Evolutionary conservation across 2,797 vertebrate species (phyloP), one percentile per base, ranked within the genome.

Genomic region (Onychomys leucogaster): DNA sequence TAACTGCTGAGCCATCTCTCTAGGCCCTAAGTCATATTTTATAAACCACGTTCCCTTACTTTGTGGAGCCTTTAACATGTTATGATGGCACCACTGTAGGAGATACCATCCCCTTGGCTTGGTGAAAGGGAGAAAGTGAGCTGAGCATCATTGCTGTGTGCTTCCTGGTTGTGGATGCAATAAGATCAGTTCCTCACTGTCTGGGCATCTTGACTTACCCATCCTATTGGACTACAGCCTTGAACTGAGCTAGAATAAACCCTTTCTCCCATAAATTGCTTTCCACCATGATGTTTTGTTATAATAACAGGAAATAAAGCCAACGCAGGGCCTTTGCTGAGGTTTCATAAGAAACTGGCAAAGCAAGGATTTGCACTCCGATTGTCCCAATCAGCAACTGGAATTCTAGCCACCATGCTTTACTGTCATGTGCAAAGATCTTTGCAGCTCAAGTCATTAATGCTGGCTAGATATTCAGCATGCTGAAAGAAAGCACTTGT

Each of bases 311-410:
- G 65, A 90, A 96, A 75, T 46, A 82, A 93, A 81, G 57, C n/a
- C 37, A 69, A 76, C 5, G 76, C 14, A 10, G 5, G 16, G 52
- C 46, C 37, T 95, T 90, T 4, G 23, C 71, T 87, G 76, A 87
- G 63, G 63, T 23, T 59, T 90, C 49, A 75, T 25, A 19, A 29
- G 13, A 89, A 87, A 84, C 6, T 52, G 52, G 19, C n/a, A 92
- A 55, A 84, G n/a, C 27, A 95, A 89, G 10, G 37, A 88, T 75
- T 25, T 93, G 69, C 91, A 73, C 46, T 87, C 69, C 46, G 23
- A 2, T 6, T 88, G 19, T 75, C n/a, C 91, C 21, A 87, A 57
- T 97, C 73, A 90, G 25, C 90, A 90, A 34, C 9, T 65, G 5
- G 19, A 52, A 23, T 34, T 80, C 13, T 91, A 27, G 91, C 37